Base-by-base conservation (phyloP, 2,113 vertebrate genomes). In the Phoenicopterus ruber region DNA sequence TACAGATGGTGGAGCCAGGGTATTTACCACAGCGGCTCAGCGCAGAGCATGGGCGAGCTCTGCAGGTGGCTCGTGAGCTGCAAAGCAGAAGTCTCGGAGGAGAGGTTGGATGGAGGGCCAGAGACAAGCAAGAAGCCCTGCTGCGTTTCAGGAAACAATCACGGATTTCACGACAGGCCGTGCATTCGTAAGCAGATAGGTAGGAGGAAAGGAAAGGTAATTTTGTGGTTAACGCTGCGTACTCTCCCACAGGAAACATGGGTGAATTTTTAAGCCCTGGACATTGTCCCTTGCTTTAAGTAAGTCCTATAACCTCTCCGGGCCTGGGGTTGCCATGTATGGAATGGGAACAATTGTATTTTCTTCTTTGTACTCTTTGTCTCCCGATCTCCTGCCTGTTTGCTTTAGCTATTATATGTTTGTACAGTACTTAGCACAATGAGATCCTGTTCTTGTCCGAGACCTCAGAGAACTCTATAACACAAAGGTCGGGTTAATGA, bases 351-450 rank as follows among this genome's bases (percentile, higher is more conserved):
- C n/a, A 8, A 63, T 58, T 78, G 47, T 31, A 31, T 74, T 80
- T 83, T 77, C 42, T 59, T 84, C 69, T 79, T 77, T 82, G 81
- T 88, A 17, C 55, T 73, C 90, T 92, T 88, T 89, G 92, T 90
- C 42, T 93, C 65, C 54, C 0, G 7, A 50, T 69, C 86, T 71
- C 70, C 62, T 44, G 92, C n/a, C 55, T 90, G 92, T 94, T 96
- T 96, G n/a, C 88, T 92, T 90, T 95, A 94, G 85, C 46, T 42
- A 62, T 94, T 61, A 85, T 89, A 82, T 93, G 89, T 93, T 96
- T 96, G 95, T 91, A 90, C 84, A 94, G 84, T 31, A 58, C 88
- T 95, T 82, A 89, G 81, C 83, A 97, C 94, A 97, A 94, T 82
- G 89, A 94, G 95, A 89, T 96, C 88, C 70, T 96, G 95, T 94